Conservation (phyloP, 2,888 invertebrate species). For the Nipponacmea schrenckii region DNA sequence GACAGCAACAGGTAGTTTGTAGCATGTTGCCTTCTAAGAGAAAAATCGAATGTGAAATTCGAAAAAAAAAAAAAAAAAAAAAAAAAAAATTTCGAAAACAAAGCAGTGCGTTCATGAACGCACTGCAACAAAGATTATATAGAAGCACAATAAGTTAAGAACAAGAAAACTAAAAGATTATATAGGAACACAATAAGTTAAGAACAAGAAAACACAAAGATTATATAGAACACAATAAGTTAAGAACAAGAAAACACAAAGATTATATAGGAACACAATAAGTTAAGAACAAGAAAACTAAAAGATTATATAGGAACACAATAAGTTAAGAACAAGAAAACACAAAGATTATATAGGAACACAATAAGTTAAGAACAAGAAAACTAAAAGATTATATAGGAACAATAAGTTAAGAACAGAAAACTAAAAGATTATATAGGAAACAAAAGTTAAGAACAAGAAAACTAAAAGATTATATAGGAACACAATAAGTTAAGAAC, state of each 20-base stretch:
- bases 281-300: constrained; percentile 35
- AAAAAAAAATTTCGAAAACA: no score
- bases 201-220: not conserved
- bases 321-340: no score
- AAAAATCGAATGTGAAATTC: no score
- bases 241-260: constrained; percentile 48
- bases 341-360: constrained; percentile 41
- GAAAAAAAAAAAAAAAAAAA: no score
- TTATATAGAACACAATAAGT: constrained; percentile 57
- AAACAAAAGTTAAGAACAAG: constrained; percentile 58
- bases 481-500: constrained; percentile 52
- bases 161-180: constrained; percentile 24
- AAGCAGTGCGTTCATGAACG: no score
- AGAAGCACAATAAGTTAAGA: constrained; percentile 55
- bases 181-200: constrained; percentile 58
- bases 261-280: constrained; percentile 47
- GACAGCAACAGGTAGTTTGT: no score
- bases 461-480: no score
- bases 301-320: no score
- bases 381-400: no score
- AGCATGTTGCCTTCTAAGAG: no score
- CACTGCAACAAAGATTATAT: no score
- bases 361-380: constrained; percentile 48
- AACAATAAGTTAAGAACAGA: no score
- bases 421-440: constrained; percentile 50